Base-by-base conservation (phyloP, 1,140 invertebrate genomes). In the Bombus soroeensis region DNA sequence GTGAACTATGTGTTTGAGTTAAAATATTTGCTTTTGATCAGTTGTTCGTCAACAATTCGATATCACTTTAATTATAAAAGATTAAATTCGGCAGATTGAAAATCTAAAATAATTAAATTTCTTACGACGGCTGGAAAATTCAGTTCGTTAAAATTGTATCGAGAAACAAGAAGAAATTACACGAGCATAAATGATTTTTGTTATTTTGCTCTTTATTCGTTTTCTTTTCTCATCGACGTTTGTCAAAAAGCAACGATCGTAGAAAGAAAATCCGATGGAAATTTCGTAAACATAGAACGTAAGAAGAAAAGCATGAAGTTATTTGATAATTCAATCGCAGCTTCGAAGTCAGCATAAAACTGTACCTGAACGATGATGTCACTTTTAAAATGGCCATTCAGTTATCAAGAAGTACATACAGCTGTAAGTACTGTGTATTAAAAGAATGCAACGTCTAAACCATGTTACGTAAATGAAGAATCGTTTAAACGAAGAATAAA, bases 401-500 rank as follows among this genome's bases (percentile, higher is more conserved):
- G 43, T 75, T 75, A 75, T 75, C 73, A 75, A 57, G 32, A 57
- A 57, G 22, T 34, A 53, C 3, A 34, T 34, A 53, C 8, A 34
- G 12, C 9, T 47, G 22, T 15, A 75, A 53, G n/a, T 75, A 75
- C 73, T 53, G 32, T 25, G 73, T 37, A 75, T 75, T 75, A 57
- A 75, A 75, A 53, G 47, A 75, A 75, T 75, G 43, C 47, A 75
- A 75, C 47, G 15, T 75, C 47, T 75, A 57, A 75, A 75, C 25
- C 32, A 25, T 6, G 73, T 75, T 75, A 75, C n/a, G 47, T 75
- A 75, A 75, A 57, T 28, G 73, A 28, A 57, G 6, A 34, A 53
- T 75, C 47, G 5, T 34, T 71, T 28, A 12, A 39, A 39, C 18
- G n/a, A 18, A 74, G 32, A n/a, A 57, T 22, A 34, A 75, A 39